These are phyloP conservation scores for Cyclina sinensis DNA, from an alignment of 1,140 invertebrate species.

Conservation along the genomic window DNA sequence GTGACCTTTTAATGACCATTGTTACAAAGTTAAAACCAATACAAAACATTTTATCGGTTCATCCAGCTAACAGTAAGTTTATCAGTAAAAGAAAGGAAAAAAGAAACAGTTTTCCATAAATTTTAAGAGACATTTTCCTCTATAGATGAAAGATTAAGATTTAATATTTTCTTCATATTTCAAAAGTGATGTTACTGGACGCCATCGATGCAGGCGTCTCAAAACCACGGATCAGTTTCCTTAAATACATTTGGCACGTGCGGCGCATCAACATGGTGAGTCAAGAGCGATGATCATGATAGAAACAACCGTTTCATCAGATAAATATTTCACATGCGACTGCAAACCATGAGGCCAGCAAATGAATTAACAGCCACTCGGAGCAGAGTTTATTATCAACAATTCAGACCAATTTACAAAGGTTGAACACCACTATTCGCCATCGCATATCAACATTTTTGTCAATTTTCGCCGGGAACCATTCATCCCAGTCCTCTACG, in stretches of 20 bases:
- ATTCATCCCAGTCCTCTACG: conserved; percentile 24
- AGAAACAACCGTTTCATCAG: conserved; percentile 38
- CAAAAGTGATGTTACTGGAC: neutral
- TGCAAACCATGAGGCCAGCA: conserved; percentile 6
- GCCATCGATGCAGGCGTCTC: neutral
- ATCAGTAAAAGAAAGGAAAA: neutral
- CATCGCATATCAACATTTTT: conserved; percentile 39
- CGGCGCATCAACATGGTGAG: conserved; percentile 5
- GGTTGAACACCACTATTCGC: conserved; percentile 2
- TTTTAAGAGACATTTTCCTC: neutral
- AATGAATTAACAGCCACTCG: conserved; percentile 46
- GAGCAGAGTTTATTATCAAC: conserved; percentile 36
- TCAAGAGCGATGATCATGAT: conserved; percentile 27
- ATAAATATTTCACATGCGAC: conserved; percentile 49
- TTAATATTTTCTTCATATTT: conserved; percentile 24
- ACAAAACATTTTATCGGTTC: too few species aligned
- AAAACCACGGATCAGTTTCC: conserved; percentile 22
- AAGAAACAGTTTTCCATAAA: neutral
- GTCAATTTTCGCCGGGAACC: conserved; percentile 30
- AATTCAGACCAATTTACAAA: conserved; percentile 46
- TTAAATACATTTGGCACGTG: conserved; percentile 47
- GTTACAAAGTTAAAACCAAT: too few species aligned
- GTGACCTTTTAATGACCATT: too few species aligned
- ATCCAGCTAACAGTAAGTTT: too few species aligned
- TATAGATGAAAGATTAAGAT: conserved; percentile 16